Evolutionary conservation across 2,888 invertebrate genomes (phyloP), one percentile per base, ranked within the genome.

Genomic region (Zootermopsis nevadensis): DNA sequence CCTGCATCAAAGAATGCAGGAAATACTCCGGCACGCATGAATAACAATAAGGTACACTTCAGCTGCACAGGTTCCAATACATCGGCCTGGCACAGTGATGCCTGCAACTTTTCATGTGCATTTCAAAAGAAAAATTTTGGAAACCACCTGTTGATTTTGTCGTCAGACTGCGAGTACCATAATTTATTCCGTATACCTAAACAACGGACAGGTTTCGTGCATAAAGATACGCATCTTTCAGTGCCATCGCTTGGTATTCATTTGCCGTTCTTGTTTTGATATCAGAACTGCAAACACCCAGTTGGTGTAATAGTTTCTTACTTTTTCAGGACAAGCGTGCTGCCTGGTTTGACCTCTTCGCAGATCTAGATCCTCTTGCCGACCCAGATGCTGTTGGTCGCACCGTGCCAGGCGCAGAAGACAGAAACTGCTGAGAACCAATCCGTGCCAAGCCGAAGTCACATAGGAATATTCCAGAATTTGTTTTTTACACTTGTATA

Each of bases 281-380:
- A 7, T 38, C 4, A 38, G 38, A 38, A 38, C 38, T 38, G 38
- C 10, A 38, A 38, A 38, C 10, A 38, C 10, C 38, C 6, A 38
- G 4, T 38, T 38, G 38, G 10, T 7, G n/a, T 24, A 69, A 1
- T 15, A 19, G 15, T 67, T 3, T 80, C 24, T 72, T 81, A 24
- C 42, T 80, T 76, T 42, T 27, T 38, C 82, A 84, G 80, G 84
- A 84, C n/a, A 85, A 84, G 74, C 74, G 82, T 83, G 83, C 84
- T 31, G 84, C 91, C 2, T 98, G 98, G 98, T 94, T 97, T 88
- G 96, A 96, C 89, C 91, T 98, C 82, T 98, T 98, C 91, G 96
- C 98, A 66, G 98, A 98, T 89, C 90, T 98, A 83, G 98, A 98
- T 90, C 98, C 98, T 0, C 91, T 98, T 55, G 94, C 97, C 22